phyloP scores from a whole-genome alignment of 2,797 vertebrate species.

The Sebastes minor region DNA sequence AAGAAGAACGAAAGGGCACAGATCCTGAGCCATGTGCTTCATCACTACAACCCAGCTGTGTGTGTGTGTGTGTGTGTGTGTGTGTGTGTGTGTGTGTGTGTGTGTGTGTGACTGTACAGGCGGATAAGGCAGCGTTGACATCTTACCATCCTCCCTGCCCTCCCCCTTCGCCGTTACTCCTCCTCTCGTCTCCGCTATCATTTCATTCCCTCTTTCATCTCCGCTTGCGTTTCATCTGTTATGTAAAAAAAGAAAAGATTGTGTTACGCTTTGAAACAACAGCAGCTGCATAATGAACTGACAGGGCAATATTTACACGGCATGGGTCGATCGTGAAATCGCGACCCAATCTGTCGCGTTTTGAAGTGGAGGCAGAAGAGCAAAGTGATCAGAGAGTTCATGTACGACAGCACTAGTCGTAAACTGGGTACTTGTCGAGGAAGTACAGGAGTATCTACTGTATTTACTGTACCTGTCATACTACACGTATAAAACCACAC shows the following conservation, averaged over 20 bases:
- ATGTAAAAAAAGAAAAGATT: background rate
- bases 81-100: background rate
- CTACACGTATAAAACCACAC: background rate
- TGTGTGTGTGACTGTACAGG: background rate
- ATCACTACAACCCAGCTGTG: background rate
- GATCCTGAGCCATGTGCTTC: background rate
- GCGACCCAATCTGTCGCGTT: background rate
- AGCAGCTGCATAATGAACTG: slow-evolving; percentile 47
- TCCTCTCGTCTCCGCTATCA: slow-evolving; percentile 6
- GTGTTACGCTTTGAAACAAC: slow-evolving; percentile 39
- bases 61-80: background rate
- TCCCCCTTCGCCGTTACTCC: slow-evolving; percentile 4
- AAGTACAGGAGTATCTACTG: background rate
- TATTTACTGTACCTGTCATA: background rate
- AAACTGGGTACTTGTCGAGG: background rate
- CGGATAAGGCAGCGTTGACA: slow-evolving; percentile 17
- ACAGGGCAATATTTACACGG: slow-evolving; percentile 20
- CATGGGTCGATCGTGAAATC: slow-evolving; percentile 5
- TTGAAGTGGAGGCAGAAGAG: slow-evolving; percentile 1
- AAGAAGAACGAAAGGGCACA: slow-evolving; percentile 7
- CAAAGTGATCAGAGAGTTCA: background rate
- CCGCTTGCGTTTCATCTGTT: slow-evolving; percentile 12
- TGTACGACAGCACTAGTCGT: background rate
- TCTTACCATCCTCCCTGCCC: slow-evolving; percentile 19
- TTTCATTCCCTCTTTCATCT: slow-evolving; percentile 40